Evolutionary conservation across 2,797 vertebrate species (phyloP).

Genomic region (Brachyalestes nurse): DNA sequence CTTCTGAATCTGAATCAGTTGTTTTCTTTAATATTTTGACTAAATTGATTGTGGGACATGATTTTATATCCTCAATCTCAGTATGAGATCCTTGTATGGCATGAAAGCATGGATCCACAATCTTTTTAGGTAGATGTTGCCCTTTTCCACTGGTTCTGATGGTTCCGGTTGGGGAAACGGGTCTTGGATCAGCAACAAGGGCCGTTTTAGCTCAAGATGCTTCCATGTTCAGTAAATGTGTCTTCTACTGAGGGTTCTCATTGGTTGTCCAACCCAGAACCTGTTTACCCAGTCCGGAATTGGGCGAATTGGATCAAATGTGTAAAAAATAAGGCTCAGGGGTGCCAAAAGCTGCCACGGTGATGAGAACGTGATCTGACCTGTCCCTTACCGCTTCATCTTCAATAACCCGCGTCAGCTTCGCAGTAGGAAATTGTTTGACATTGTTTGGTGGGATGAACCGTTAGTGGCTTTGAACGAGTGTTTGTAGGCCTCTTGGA

Average conservation of each 20-base stretch:
- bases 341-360: neutral
- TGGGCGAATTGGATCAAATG: too few relatives aligned
- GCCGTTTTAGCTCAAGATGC: neutral
- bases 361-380: neutral
- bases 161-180: neutral
- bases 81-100: neutral
- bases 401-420: neutral
- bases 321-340: too few relatives aligned
- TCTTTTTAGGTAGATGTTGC: neutral
- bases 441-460: conserved; percentile 30
- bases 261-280: neutral
- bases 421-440: neutral
- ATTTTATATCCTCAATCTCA: neutral
- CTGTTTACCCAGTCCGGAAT: neutral
- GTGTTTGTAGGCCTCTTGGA: conserved; percentile 25
- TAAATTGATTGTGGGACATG: neutral
- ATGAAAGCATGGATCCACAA: neutral
- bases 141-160: neutral
- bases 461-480: conserved; percentile 39
- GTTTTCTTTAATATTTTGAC: too few relatives aligned
- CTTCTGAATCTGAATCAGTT: too few relatives aligned
- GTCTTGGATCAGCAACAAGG: neutral
- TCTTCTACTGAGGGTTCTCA: neutral
- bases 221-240: neutral
- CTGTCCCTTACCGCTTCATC: neutral